Base-by-base conservation (phyloP, 2,797 vertebrate species). In the Gadopsis bispinosus region DNA sequence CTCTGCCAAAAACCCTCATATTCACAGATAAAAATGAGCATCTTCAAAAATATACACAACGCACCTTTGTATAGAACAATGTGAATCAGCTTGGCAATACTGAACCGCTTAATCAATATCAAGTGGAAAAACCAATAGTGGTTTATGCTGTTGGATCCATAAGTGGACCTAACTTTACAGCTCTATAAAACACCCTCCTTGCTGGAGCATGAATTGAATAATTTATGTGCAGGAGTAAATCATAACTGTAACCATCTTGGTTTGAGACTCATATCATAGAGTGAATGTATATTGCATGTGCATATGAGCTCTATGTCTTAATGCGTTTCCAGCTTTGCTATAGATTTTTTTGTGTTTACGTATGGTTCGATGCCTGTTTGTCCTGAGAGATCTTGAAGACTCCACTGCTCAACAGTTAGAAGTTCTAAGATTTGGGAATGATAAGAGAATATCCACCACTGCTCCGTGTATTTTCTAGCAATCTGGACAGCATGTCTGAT, bases 91-190 rank as follows among this genome's bases (percentile, higher is more conserved):
- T 81, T 93, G 69, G 70, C 82, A 83, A 87, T 73, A 73, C 81
- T 83, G 73, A 85, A 78, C 53, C 66, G 60, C 84, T 93, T 92
- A 85, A 94, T 94, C 92, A 92, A 91, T 93, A 92, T 90, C 77
- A 88, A 88, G 80, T 80, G 83, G 75, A 87, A 92, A 90, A 89
- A 91, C 82, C 90, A 79, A 89, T 90, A 93, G 93, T 91, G 88
- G 69, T 78, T 91, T 81, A 81, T 88, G 89, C 88, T 92, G 90
- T 88, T 92, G 88, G 86, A 93, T 92, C 88, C 90, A 92, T 94
- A 93, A 94, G 88, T 73, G 65, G 70, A 81, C 73, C 87, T 94
- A 92, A 94, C 94, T 94, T 94, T 93, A 93, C 88, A 92, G 90
- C 87, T 87, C 91, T 76, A 91, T 93, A 92, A 94, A 94, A 93